Conservation (phyloP, 2,888 invertebrate species). For the Napeogenes inachia region DNA sequence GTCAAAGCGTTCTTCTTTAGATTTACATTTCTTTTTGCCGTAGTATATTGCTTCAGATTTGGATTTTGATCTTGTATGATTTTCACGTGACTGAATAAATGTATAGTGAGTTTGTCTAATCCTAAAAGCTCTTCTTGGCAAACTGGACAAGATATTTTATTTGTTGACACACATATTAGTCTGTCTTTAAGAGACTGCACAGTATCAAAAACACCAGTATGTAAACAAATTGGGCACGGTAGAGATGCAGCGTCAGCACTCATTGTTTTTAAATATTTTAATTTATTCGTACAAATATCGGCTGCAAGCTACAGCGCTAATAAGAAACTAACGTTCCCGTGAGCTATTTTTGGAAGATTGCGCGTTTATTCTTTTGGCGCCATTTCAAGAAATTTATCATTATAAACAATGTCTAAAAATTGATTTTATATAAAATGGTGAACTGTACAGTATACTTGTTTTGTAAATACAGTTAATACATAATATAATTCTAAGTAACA, state of each 20-base stretch:
- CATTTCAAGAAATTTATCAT: constrained; percentile 58
- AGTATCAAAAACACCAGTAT: constrained; percentile 82
- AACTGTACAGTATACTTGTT: too few relatives aligned
- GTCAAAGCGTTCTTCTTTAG: constrained; percentile 38
- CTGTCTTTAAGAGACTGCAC: constrained; percentile 83
- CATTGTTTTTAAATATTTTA: constrained; percentile 40
- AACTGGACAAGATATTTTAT: constrained; percentile 85
- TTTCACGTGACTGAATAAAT: constrained; percentile 85
- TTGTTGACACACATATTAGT: constrained; percentile 85
- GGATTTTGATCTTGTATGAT: constrained; percentile 45
- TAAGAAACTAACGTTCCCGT: constrained; percentile 54
- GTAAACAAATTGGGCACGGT: constrained; percentile 86
- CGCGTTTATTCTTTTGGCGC: constrained; percentile 60
- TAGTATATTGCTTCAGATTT: constrained; percentile 35
- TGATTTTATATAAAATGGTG: too few relatives aligned
- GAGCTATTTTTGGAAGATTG: constrained; percentile 66
- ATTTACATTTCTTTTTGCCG: constrained; percentile 35
- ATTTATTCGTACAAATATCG: constrained; percentile 21
- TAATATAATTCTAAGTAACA: too few relatives aligned
- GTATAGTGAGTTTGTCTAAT: constrained; percentile 89
- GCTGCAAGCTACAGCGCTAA: constrained; percentile 41
- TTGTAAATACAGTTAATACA: too few relatives aligned
- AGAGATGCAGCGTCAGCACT: constrained; percentile 77
- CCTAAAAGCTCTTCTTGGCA: constrained; percentile 86
- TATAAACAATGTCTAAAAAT: constrained; percentile 15